A percentile compares a stretch with the other conserved stretches of the same genome.
These are phyloP conservation scores for Aporrectodea caliginosa DNA, from an alignment of 1,140 invertebrate genomes.

Conservation along the genomic window DNA sequence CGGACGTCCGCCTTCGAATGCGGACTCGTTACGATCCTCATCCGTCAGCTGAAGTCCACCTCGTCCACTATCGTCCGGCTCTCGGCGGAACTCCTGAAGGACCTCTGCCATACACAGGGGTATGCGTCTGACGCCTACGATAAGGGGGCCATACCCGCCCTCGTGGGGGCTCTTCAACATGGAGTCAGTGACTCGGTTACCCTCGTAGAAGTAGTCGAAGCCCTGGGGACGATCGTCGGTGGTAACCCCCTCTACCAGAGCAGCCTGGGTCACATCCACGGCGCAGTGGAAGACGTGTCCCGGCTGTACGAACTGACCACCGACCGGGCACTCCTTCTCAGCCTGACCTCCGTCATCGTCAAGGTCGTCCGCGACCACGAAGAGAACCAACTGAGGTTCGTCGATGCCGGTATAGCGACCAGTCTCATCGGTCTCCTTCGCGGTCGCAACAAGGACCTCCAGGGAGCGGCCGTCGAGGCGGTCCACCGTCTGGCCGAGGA, in stretches of 20 bases:
- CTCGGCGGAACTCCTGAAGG: neutral
- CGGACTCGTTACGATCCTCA: neutral
- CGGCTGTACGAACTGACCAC: neutral
- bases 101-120: neutral
- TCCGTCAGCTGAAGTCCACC: neutral
- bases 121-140: neutral
- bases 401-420: conserved; percentile 42
- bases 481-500: conserved; percentile 46
- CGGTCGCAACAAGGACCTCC: conserved; percentile 42
- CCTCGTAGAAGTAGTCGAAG: neutral
- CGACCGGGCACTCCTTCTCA: neutral
- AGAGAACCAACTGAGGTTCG: conserved; percentile 11
- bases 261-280: neutral
- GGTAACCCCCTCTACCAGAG: neutral
- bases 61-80: neutral
- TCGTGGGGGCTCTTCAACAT: neutral
- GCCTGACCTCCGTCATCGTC: conserved; percentile 27
- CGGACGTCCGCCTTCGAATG: neutral
- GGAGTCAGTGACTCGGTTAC: neutral
- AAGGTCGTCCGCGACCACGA: conserved; percentile 37
- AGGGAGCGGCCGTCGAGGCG: conserved; percentile 48
- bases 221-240: neutral
- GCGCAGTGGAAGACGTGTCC: neutral
- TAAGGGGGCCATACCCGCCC: neutral
- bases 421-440: conserved; percentile 41